Percentiles rank a stretch among this genome's conserved stretches.
Evolutionary conservation across 2,797 vertebrate species (phyloP).

Genomic region (Gila robusta): DNA sequence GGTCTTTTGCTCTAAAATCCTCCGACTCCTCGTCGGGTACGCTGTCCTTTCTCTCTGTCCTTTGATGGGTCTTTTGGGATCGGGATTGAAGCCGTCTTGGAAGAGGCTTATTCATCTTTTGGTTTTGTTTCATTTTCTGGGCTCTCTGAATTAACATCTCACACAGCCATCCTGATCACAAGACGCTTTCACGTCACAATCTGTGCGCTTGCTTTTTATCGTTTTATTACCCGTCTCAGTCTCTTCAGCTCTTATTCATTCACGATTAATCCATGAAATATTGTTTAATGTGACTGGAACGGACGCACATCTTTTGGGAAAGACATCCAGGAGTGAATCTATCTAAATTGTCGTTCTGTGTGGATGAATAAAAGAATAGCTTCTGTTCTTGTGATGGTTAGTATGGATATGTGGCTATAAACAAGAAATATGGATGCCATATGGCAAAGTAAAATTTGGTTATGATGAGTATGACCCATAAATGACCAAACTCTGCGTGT

Average conservation of each 20-base stretch:
- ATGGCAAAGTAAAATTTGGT: background rate
- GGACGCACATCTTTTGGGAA: background rate
- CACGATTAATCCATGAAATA: background rate
- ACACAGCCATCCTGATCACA: conserved; percentile 2
- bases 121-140: conserved; percentile 55
- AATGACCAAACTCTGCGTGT: background rate
- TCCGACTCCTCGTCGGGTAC: conserved; percentile 99
- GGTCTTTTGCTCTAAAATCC: conserved; percentile 99
- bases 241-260: background rate
- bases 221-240: background rate
- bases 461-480: too few relatives aligned
- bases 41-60: conserved; percentile 92
- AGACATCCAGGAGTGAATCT: background rate
- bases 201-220: conserved; percentile 1
- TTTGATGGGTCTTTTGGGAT: conserved; percentile 89
- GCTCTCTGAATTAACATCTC: conserved; percentile 53
- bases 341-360: background rate
- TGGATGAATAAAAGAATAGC: background rate
- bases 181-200: background rate
- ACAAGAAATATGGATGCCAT: background rate
- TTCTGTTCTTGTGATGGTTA: background rate
- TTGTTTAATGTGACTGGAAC: background rate
- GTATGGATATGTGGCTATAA: background rate
- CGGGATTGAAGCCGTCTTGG: conserved; percentile 70
- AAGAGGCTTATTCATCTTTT: conserved; percentile 54